Percentiles rank a stretch among this genome's conserved stretches.
Evolutionary conservation across 2,797 vertebrate genomes (phyloP).

Genomic region (Apogon hyalosoma): DNA sequence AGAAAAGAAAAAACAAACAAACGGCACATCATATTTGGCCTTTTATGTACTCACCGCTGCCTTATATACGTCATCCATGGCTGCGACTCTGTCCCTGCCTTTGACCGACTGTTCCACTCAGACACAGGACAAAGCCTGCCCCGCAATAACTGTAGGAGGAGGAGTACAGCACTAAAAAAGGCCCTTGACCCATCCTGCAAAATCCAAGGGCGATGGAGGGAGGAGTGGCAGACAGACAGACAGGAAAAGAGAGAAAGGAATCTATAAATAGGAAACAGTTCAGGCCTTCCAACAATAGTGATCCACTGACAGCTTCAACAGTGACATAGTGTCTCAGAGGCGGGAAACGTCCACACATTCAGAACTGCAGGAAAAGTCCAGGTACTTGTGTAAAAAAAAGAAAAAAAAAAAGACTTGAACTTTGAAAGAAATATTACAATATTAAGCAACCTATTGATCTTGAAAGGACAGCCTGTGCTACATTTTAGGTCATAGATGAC

Average conservation of each 20-base stretch:
- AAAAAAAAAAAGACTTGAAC: too few species aligned
- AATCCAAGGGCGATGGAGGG: constrained; percentile 64
- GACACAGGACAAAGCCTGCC: constrained; percentile 64
- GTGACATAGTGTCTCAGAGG: constrained; percentile 3
- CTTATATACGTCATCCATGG: constrained; percentile 90
- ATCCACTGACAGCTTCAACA: constrained; percentile 7
- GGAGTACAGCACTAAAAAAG: constrained; percentile 61
- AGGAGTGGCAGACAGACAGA: constrained; percentile 42
- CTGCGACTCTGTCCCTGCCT: constrained; percentile 58
- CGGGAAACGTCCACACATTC: too few species aligned
- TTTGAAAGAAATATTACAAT: too few species aligned
- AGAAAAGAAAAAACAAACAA: neutral
- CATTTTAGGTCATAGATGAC: too few species aligned
- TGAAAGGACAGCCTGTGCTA: too few species aligned
- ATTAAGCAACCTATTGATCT: too few species aligned
- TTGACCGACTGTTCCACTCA: constrained; percentile 48
- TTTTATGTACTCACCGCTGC: constrained; percentile 84
- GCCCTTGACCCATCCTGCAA: constrained; percentile 62
- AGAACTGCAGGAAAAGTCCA: too few species aligned
- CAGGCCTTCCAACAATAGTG: constrained; percentile 58
- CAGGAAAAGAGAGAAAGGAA: constrained; percentile 40
- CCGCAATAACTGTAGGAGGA: constrained; percentile 65
- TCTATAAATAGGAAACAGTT: constrained; percentile 78
- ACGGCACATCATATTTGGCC: neutral
- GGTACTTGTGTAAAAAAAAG: too few species aligned